Conservation (phyloP, 2,113 vertebrate species). For the Corythornis cristatus region DNA sequence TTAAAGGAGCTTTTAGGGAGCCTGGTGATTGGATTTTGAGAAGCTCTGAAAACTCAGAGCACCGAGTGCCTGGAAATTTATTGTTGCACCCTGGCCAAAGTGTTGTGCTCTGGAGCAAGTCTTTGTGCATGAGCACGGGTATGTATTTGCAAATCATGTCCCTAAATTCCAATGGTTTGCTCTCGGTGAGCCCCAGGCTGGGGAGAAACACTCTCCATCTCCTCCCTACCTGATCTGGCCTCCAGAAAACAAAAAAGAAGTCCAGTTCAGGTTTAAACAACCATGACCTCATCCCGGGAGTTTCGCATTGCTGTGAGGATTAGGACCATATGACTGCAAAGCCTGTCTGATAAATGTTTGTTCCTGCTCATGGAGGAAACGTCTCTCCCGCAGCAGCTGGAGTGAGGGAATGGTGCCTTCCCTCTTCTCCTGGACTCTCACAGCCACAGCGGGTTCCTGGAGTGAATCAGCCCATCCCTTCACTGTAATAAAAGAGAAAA, state of each 20-base stretch:
- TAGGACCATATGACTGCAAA: conserved; percentile 64
- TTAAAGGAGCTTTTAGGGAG: neutral
- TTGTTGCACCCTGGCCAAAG: fast-evolving
- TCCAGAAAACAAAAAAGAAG: neutral
- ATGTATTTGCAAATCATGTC: neutral
- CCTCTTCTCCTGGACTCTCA: neutral
- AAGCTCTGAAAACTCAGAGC: neutral
- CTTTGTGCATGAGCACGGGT: neutral
- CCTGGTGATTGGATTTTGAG: neutral
- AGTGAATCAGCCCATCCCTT: neutral
- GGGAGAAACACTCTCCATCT: neutral
- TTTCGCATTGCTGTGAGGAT: neutral
- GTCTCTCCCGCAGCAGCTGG: neutral
- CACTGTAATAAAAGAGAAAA: neutral
- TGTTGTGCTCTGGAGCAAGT: neutral
- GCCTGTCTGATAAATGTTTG: conserved; percentile 31
- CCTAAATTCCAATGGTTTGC: neutral
- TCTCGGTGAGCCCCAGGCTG: neutral
- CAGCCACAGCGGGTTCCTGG: neutral
- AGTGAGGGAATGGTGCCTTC: neutral
- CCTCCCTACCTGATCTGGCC: conserved; percentile 12
- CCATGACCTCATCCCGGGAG: conserved; percentile 58
- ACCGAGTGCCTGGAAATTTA: neutral
- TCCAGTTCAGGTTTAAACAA: neutral
- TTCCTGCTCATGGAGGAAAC: neutral